Conservation (phyloP, 1,140 invertebrate species). For the Bombus confusus region DNA sequence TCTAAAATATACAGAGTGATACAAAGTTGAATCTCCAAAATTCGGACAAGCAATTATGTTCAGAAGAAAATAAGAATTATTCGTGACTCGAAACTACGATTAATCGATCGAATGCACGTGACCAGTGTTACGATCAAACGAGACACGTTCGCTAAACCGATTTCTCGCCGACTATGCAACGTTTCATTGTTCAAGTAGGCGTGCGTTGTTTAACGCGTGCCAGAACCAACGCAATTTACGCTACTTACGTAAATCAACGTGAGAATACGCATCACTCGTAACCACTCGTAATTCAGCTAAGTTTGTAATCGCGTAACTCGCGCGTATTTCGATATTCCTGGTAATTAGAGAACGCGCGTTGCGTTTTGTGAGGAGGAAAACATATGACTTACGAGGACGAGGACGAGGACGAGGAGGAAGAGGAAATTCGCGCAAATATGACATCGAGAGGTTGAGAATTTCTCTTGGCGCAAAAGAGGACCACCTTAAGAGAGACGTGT, state of each 20-base stretch:
- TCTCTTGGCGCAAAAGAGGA: not conserved
- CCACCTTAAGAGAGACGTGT: not conserved
- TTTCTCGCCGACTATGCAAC: not conserved
- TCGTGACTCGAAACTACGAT: not conserved
- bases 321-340: not conserved
- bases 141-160: not conserved
- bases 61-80: not conserved
- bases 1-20: not conserved
- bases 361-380: not conserved
- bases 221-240: constrained; percentile 25
- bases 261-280: constrained; percentile 1
- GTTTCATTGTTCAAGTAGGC: constrained; percentile 20
- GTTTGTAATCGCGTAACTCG: not conserved
- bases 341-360: not conserved
- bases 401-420: too few species aligned
- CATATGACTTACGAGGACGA: not conserved
- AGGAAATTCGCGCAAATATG: too few species aligned
- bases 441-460: not conserved
- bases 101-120: constrained; percentile 1
- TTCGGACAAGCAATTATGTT: not conserved
- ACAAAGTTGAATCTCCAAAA: not conserved
- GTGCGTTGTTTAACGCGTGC: not conserved
- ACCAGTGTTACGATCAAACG: not conserved
- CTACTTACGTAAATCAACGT: constrained; percentile 40
- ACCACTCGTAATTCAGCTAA: not conserved